Base-by-base conservation (phyloP, 2,113 vertebrate genomes). In the Oncorhynchus masou region DNA sequence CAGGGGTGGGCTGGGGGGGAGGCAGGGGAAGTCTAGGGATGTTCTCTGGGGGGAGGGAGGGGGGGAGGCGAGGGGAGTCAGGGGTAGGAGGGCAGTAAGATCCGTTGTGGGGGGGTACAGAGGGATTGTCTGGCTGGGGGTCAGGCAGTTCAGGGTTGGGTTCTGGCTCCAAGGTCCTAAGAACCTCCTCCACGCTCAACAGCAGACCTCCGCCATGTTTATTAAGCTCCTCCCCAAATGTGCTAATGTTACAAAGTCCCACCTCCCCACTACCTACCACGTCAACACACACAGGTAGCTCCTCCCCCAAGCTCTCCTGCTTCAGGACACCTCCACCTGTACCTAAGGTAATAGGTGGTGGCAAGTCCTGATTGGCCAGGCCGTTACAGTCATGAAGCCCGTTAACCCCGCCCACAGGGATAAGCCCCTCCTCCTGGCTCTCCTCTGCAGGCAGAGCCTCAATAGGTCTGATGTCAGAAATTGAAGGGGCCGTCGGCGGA, bases 171-270 rank as follows among this genome's bases (percentile, higher is more conserved):
- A 99, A 92, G 88, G 95, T 98, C 85, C 96, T 94, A 70, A 99
- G 95, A 76, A 99, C 98, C 86, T 99, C 97, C 92, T 99, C 98
- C 0, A 99, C 96, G 2, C 97, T 99, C 54, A 99, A 90, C 84
- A 99, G 89, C 1, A 99, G 93, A 45, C 96, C 98, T 0, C 95
- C 95, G 0, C 93, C 91, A 1, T 96, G 95, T 84, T 96, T 98
- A 34, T 97, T 94, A 15, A 54, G 51, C 51, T 99, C 97, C 25
- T 97, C 97, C 0, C 93, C 94, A 54, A 97, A 97, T 2, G 95
- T 91, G 85, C 92, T 91, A 13, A 96, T 91, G 19, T 96, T 91
- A 80, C 96, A 97, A 62, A 98, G 91, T 77, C 95, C 95, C 7
- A 82, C 83, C 81, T 87, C 91, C 11, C 83, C 87, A 0, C 81